These are phyloP conservation scores for Sebastes reedi DNA, from an alignment of 2,797 vertebrate species.

Conservation along the genomic window DNA sequence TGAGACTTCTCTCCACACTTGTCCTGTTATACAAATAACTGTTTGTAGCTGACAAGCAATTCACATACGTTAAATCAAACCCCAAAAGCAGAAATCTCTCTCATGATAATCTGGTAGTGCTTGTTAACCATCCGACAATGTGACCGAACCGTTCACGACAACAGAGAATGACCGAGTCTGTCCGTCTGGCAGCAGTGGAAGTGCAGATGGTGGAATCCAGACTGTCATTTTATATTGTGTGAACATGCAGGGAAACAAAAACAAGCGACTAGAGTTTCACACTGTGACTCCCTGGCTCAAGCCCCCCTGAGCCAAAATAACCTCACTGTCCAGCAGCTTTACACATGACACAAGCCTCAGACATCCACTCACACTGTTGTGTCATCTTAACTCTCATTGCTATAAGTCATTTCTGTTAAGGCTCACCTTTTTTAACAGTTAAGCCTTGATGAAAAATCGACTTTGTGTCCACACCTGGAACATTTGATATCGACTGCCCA, in stretches of 20 bases:
- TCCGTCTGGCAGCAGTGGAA: not conserved
- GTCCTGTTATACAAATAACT: not conserved
- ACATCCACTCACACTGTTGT: not conserved
- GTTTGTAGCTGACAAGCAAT: not conserved
- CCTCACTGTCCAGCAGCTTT: not conserved
- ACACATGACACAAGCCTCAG: not conserved
- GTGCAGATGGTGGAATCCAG: conserved; percentile 15
- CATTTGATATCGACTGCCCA: not conserved
- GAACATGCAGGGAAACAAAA: conserved; percentile 31
- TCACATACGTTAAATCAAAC: not conserved
- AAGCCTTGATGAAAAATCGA: not conserved
- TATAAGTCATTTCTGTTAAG: not conserved
- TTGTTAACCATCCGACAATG: not conserved
- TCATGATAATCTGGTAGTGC: not conserved
- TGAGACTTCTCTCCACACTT: not conserved
- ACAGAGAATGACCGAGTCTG: not conserved
- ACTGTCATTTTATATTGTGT: conserved; percentile 19
- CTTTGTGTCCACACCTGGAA: not conserved
- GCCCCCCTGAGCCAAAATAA: conserved; percentile 26
- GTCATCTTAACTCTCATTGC: not conserved
- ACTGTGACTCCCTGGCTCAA: not conserved
- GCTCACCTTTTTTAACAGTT: not conserved
- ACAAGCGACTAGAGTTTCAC: conserved; percentile 15
- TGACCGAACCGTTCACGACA: not conserved
- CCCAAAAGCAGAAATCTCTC: not conserved